A percentile compares a stretch with the other conserved stretches of the same genome.
These are phyloP conservation scores for Mesorhabditis spiculigera DNA, from an alignment of 2,888 invertebrate genomes.

Conservation along the genomic window DNA sequence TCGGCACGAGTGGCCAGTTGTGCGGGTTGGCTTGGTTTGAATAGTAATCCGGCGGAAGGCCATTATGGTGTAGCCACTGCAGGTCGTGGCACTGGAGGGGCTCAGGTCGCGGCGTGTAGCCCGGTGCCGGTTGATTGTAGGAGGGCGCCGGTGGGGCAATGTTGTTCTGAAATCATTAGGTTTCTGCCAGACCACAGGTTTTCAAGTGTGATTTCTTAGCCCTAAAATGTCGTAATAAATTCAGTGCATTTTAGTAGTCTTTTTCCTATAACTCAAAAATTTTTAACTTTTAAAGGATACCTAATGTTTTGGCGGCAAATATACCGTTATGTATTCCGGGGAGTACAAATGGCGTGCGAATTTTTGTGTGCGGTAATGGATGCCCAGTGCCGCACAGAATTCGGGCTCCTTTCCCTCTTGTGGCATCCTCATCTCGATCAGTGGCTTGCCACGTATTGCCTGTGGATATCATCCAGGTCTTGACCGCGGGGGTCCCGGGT, in stretches of 20 bases:
- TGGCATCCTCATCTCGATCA: neutral
- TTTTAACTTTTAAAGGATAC: neutral
- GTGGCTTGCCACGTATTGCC: no score
- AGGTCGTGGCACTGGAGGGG: neutral
- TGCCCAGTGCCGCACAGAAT: neutral
- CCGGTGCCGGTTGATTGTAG: neutral
- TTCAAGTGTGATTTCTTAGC: no score
- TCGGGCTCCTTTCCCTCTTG: neutral
- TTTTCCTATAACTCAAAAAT: neutral
- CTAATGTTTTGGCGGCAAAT: no score
- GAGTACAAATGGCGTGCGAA: no score
- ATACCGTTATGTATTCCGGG: no score
- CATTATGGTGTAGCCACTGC: slow-evolving; percentile 6
- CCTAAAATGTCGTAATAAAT: no score
- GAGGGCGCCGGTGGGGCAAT: no score
- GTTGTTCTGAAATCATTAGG: no score
- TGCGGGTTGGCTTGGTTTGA: neutral
- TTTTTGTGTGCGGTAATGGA: no score
- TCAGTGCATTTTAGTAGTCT: neutral
- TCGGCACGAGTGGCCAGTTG: neutral
- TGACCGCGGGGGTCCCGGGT: no score
- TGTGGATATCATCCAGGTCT: no score
- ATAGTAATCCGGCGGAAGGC: neutral
- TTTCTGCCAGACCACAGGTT: no score
- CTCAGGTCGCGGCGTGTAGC: neutral